Evolutionary conservation across 2,888 invertebrate genomes (phyloP), one percentile per base, ranked within the genome.

Genomic region (Lycaena phlaeas): DNA sequence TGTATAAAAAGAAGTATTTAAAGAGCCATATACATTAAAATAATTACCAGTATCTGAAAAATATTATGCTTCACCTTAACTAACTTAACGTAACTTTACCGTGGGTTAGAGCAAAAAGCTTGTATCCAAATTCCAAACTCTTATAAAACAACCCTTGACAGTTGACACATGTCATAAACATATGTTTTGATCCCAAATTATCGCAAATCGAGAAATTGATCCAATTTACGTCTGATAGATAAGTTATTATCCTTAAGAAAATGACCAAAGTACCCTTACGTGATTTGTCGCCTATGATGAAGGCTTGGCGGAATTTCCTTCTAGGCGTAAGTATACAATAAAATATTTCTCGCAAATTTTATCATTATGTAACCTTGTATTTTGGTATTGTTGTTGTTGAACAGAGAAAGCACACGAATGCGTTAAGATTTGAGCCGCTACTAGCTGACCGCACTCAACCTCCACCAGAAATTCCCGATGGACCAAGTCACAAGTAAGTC

Each of bases 371-470:
- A 56, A 56, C 46, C 28, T 40, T 30, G 31, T 14, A 14, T n/a
- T n/a, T 31, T 31, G 17, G 37, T 29, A n/a, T 5, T 40, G 28
- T 39, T n/a, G 25, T 29, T 45, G 41, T 43, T 43, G 18, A 48
- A 42, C 62, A 91, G 90, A 86, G 90, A 50, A 73, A 85, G 45
- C 87, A 89, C 56, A 87, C 73, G 1, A 77, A 82, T 43, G 86
- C 90, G 1, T 61, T 93, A 31, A 87, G 95, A 52, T 94, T 89
- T 59, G 88, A 89, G 49, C 88, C 91, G 25, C 68, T 82, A 2
- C 6, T 93, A 27, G 78, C 93, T 2, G 79, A 88, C 6, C 90
- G 97, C 56, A 92, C 92, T 39, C 95, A 94, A 63, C 95, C 95
- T 14, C 91, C 84, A 10, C 97, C 96, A 31, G 70, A 86, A 41